Evolutionary conservation across 2,888 invertebrate species (phyloP).

Genomic region (Leptinotarsa peninsularis): DNA sequence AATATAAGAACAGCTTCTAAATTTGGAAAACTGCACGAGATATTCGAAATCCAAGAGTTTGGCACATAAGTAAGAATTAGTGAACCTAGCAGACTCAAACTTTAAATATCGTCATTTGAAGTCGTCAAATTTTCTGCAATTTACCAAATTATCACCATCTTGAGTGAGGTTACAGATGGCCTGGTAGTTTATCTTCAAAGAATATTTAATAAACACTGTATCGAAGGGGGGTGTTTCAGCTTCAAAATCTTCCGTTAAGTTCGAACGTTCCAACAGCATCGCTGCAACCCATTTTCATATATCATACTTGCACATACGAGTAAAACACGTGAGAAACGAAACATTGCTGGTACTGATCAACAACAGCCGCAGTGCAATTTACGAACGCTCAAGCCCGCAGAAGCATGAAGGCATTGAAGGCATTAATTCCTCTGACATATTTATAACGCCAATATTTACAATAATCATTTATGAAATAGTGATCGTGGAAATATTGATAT

Average conservation of each 20-base stretch:
- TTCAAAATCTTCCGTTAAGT: background rate
- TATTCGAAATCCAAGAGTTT: too few relatives aligned
- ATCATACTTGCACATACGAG: background rate
- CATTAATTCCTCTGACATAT: constrained; percentile 32
- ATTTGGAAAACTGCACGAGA: too few relatives aligned
- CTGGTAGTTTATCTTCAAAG: background rate
- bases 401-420: constrained; percentile 29
- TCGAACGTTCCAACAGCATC: background rate
- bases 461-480: constrained; percentile 33
- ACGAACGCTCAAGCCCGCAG: constrained; percentile 24
- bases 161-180: background rate
- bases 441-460: constrained; percentile 38
- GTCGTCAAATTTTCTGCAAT: too few relatives aligned
- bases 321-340: constrained; percentile 18
- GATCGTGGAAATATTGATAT: constrained; percentile 28
- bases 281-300: background rate
- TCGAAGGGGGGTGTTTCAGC: background rate
- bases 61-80: too few relatives aligned
- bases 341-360: constrained; percentile 19
- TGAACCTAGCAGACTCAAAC: too few relatives aligned
- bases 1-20: too few relatives aligned
- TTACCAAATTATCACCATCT: too few relatives aligned
- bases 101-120: too few relatives aligned
- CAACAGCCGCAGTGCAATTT: constrained; percentile 15
- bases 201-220: background rate